phyloP scores from a whole-genome alignment of 2,888 invertebrate genomes.

The Lottia scabra region DNA sequence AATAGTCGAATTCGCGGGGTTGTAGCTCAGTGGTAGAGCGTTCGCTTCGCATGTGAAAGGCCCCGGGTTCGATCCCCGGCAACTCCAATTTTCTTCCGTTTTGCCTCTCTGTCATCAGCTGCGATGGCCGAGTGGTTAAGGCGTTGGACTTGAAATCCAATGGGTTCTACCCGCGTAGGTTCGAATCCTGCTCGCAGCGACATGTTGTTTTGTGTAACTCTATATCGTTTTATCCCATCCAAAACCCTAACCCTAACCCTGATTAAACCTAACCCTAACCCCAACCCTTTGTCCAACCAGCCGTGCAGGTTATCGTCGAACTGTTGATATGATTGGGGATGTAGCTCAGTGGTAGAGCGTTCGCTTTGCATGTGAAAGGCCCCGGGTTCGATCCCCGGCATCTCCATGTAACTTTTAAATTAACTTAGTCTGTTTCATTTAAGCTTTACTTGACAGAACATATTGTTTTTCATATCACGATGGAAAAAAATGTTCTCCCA shows the following conservation, averaged over 20 bases:
- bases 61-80: constrained; percentile 44
- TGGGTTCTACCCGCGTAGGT: constrained; percentile 18
- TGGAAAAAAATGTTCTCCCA: too few relatives aligned
- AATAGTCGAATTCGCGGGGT: constrained; percentile 21
- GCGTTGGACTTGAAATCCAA: constrained; percentile 21
- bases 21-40: constrained; percentile 45
- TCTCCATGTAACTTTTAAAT: constrained; percentile 22
- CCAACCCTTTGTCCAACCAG: too few relatives aligned
- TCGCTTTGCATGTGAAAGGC: constrained; percentile 45
- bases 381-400: constrained; percentile 44
- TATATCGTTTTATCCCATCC: too few relatives aligned
- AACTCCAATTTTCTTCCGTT: constrained; percentile 23
- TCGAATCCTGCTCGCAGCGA: constrained; percentile 17
- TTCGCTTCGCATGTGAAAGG: constrained; percentile 45
- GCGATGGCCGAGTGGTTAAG: neutral
- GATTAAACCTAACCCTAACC: too few relatives aligned
- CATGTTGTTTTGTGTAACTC: too few relatives aligned
- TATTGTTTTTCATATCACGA: too few relatives aligned
- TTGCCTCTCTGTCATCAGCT: too few relatives aligned
- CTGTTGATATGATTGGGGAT: constrained; percentile 32
- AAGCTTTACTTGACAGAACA: too few relatives aligned
- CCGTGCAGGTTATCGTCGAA: too few relatives aligned
- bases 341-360: constrained; percentile 45
- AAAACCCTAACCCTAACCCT: too few relatives aligned
- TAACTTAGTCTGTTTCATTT: too few relatives aligned